These are phyloP conservation scores for Harpegnathos saltator DNA, from an alignment of 1,140 invertebrate species.

Conservation along the genomic window DNA sequence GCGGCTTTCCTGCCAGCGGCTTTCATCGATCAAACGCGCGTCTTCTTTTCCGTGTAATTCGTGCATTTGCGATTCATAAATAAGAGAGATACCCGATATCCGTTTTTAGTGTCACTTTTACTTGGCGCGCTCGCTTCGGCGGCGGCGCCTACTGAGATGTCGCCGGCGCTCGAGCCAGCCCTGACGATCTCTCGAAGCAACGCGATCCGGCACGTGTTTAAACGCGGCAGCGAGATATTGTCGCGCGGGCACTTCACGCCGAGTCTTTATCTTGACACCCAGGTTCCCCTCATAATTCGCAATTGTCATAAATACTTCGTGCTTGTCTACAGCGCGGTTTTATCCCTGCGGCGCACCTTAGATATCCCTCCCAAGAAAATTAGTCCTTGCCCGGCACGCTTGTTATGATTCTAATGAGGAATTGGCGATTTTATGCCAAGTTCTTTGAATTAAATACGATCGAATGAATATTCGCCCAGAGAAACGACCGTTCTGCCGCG, in stretches of 20 bases:
- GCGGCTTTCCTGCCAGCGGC: no score
- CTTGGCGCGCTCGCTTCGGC: neutral
- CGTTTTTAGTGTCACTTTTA: constrained; percentile 11
- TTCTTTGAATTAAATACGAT: constrained; percentile 8
- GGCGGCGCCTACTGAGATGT: no score
- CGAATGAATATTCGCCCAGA: no score
- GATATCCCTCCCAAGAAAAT: constrained; percentile 18
- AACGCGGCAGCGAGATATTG: constrained; percentile 12
- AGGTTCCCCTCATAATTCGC: constrained; percentile 12
- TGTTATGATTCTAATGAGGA: constrained; percentile 31
- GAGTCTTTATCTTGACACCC: constrained; percentile 37
- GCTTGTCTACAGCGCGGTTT: constrained; percentile 13
- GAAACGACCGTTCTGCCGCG: no score
- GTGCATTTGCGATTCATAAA: no score
- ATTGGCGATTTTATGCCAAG: neutral
- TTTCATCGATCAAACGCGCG: no score
- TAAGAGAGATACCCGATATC: no score
- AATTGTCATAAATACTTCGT: constrained; percentile 45
- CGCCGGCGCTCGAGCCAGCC: neutral
- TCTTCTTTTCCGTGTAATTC: no score
- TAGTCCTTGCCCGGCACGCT: neutral
- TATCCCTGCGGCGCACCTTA: constrained; percentile 9
- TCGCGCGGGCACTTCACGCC: constrained; percentile 9
- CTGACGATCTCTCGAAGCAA: constrained; percentile 38
- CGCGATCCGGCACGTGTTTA: constrained; percentile 18